phyloP scores from a whole-genome alignment of 2,797 vertebrate genomes.

The Rhinoraja longicauda region DNA sequence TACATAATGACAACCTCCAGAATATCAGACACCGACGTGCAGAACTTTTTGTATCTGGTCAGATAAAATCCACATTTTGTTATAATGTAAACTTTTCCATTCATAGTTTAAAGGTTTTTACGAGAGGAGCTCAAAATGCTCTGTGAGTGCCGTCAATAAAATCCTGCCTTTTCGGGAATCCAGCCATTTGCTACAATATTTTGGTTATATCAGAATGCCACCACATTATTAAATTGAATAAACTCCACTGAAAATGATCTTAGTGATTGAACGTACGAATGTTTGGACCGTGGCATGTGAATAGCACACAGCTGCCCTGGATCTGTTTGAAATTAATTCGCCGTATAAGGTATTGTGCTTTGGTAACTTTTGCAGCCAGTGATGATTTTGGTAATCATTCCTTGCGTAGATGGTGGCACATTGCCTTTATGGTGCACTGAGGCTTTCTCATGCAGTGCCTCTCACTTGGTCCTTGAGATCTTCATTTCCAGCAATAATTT shows the following conservation, averaged over 20 bases:
- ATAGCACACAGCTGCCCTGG: too few species aligned
- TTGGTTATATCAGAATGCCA: background rate
- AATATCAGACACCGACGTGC: background rate
- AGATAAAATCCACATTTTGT: background rate
- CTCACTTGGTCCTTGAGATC: too few species aligned
- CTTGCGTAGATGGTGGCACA: too few species aligned
- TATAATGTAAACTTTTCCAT: background rate
- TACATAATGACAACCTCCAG: background rate
- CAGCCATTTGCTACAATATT: background rate
- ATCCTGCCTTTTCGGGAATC: background rate
- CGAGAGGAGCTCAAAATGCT: background rate
- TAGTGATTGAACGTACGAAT: background rate
- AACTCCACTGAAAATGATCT: background rate
- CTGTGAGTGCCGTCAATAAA: background rate
- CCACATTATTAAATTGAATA: background rate
- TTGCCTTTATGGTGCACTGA: too few species aligned
- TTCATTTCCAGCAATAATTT: too few species aligned
- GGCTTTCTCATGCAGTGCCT: too few species aligned
- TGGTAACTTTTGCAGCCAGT: too few species aligned
- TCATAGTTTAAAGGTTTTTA: slow-evolving; percentile 17
- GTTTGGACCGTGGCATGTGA: too few species aligned
- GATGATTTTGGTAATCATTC: too few species aligned
- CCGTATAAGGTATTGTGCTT: too few species aligned
- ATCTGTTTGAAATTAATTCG: too few species aligned
- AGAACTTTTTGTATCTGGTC: background rate